Evolutionary conservation across 2,797 vertebrate genomes (phyloP), one percentile per base, ranked within the genome.

Genomic region (Hirundo rustica): DNA sequence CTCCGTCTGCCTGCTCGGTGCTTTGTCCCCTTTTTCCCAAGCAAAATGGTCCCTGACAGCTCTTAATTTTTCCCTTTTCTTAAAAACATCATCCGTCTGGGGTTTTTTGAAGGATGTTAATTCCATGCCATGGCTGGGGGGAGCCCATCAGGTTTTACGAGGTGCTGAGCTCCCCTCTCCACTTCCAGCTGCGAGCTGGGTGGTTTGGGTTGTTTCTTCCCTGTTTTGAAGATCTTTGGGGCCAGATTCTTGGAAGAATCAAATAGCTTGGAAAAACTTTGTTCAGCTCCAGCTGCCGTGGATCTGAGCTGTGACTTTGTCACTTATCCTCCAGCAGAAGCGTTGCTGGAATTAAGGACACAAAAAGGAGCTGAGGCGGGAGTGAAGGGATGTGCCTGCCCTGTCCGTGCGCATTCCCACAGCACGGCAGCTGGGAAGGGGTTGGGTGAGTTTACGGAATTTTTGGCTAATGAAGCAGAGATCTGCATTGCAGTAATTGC

Each of bases 1-100:
- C 45, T 72, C 42, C 0, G 0, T 10, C 45, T 78, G 36, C 82
- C n/a, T 61, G 7, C 36, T 22, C 0, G 0, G 3, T 44, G 34
- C 50, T 75, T 64, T 62, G 45, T 48, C 15, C 25, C 40, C 21
- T 21, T 80, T 64, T 30, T 5, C 26, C 19, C 36, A 44, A 42
- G 44, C 67, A 71, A 25, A 40, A 6, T 7, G n/a, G 17, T 57
- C 32, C 60, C 68, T 1, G 0, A 4, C 20, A 34, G 23, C 40
- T 44, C 66, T 55, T 55, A 42, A 2, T 38, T 79, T 79, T 44
- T 21, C 16, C 25, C 16, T 77, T 42, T 70, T 14, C 65, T 80
- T 32, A n/a, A 32, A 51, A 42, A 42, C 11, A 38, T 34, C 12
- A 9, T 48, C 57, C 21, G 7, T 51, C 11, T 25, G 5, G 47